phyloP scores from a whole-genome alignment of 2,113 vertebrate species.

The rabbit (Oryctolagus cuniculus) region mOryCun1.1 NC_091446.1:76486001-76486500 shows the following conservation, averaged over 20 bases:
- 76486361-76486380: not conserved
- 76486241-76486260: not conserved
- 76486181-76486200: not conserved
- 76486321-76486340: not conserved
- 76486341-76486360: not conserved
- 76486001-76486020: not conserved
- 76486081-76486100: not conserved
- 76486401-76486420: not conserved
- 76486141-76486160: not conserved
- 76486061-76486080: not conserved
- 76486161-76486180: not conserved
- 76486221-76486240: not conserved
- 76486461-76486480: not conserved
- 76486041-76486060: not conserved
- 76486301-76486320: not conserved
- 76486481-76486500: not conserved
- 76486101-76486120: not conserved
- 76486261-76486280: not conserved
- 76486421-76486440: not conserved
- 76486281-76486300: not conserved
- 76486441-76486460: too few species aligned
- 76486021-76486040: slow-evolving; percentile 14
- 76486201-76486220: accelerated
- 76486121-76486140: not conserved
- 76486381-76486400: not conserved